Percentiles rank a stretch among this genome's conserved stretches.
Evolutionary conservation across 2,888 invertebrate species (phyloP).

Genomic region (Scrobipalpa atriplicella): DNA sequence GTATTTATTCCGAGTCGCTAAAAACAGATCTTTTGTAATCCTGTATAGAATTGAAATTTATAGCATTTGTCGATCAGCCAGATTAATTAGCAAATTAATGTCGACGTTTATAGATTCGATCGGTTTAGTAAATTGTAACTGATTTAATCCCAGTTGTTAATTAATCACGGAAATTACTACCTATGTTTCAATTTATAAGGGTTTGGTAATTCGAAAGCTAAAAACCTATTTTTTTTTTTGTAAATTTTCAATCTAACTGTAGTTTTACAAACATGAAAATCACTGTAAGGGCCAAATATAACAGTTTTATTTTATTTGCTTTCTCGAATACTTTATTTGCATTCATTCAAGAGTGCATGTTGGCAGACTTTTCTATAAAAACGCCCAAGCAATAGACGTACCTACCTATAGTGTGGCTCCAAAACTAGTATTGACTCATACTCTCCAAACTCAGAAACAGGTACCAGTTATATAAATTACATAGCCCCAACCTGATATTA

Average conservation of each 20-base stretch:
- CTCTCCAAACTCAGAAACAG: not conserved
- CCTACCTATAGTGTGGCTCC: not conserved
- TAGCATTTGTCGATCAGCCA: not conserved
- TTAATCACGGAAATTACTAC: not conserved
- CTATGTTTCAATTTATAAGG: not conserved
- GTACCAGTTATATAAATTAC: conserved; percentile 7
- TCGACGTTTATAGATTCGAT: not conserved
- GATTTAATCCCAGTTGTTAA: not conserved
- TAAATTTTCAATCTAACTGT: no score
- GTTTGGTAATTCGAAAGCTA: no score
- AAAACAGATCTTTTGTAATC: not conserved
- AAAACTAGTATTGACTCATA: not conserved
- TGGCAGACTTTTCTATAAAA: not conserved
- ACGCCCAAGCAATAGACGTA: not conserved
- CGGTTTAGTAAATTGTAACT: not conserved
- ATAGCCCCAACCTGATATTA: conserved; percentile 5
- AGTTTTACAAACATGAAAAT: no score
- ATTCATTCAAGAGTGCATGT: no score
- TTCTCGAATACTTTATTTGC: no score
- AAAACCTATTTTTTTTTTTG: no score
- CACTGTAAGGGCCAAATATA: no score
- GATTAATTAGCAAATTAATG: conserved; percentile 11
- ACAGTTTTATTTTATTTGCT: no score
- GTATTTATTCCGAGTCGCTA: no score
- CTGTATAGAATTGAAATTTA: not conserved